These are phyloP conservation scores for Dreissena rostriformis DNA, from an alignment of 1,140 invertebrate genomes.

Conservation along the genomic window DNA sequence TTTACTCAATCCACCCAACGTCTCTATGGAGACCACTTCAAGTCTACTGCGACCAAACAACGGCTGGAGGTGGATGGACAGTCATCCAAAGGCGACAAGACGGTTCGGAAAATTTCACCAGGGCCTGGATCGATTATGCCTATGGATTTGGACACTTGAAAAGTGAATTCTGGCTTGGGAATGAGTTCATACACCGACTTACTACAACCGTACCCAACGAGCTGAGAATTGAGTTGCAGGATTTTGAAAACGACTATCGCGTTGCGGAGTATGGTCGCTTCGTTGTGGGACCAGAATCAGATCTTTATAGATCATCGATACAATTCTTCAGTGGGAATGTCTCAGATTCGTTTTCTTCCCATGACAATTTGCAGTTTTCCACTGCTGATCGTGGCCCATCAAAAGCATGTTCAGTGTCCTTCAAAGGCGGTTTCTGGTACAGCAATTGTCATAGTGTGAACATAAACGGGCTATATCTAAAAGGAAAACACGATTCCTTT, in stretches of 20 bases:
- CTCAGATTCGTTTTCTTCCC: neutral
- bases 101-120: slow-evolving; percentile 91
- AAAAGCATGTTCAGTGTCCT: neutral
- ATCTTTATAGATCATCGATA: slow-evolving; percentile 15
- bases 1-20: slow-evolving; percentile 87
- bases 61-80: slow-evolving; percentile 91
- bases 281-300: neutral
- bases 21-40: slow-evolving; percentile 84
- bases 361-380: slow-evolving; percentile 1
- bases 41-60: slow-evolving; percentile 89
- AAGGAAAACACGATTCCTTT: slow-evolving; percentile 59
- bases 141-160: slow-evolving; percentile 95
- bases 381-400: neutral
- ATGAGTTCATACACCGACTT: slow-evolving; percentile 79
- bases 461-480: slow-evolving; percentile 78
- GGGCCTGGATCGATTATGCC: slow-evolving; percentile 96
- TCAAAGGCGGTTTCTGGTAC: slow-evolving; percentile 17
- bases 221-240: slow-evolving; percentile 93
- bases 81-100: slow-evolving; percentile 90
- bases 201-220: slow-evolving; percentile 87
- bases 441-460: slow-evolving; percentile 11
- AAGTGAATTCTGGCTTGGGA: slow-evolving; percentile 84
- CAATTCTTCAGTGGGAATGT: slow-evolving; percentile 34
- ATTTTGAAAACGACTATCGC: slow-evolving; percentile 82
- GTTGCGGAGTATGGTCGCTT: slow-evolving; percentile 46